Conservation (phyloP, 2,113 vertebrate species). For the Oncorhynchus nerka region DNA sequence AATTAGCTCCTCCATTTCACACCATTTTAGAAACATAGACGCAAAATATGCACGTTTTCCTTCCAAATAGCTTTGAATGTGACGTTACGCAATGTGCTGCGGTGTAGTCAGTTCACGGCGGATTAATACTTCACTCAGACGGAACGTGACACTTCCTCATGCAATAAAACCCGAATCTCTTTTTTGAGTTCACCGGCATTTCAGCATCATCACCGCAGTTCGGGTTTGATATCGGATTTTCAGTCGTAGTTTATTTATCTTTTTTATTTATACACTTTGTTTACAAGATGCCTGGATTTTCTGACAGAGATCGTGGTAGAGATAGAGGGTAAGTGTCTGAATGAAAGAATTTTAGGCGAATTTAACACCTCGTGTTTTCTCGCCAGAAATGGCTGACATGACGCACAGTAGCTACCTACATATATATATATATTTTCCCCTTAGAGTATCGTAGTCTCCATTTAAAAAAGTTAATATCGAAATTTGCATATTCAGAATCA, state of each 20-base stretch:
- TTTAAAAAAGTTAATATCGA: no score
- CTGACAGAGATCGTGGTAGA: constrained; percentile 92
- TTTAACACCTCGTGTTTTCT: constrained; percentile 5
- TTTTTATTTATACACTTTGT: constrained; percentile 46
- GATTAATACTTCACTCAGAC: constrained; percentile 57
- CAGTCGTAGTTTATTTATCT: constrained; percentile 43
- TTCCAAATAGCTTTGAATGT: background rate
- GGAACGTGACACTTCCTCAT: constrained; percentile 40
- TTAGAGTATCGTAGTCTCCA: no score
- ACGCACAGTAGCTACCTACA: background rate
- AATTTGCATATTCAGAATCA: no score
- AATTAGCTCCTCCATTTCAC: no score
- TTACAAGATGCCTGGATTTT: constrained; percentile 87
- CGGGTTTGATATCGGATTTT: background rate
- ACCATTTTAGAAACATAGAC: background rate
- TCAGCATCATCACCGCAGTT: constrained; percentile 43
- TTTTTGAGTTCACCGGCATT: constrained; percentile 66
- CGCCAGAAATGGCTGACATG: constrained; percentile 32
- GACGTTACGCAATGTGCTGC: background rate
- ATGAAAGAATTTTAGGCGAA: rapidly evolving
- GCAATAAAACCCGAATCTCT: constrained; percentile 61
- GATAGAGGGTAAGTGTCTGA: constrained; percentile 80
- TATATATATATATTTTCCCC: no score
- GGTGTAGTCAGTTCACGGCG: constrained; percentile 37
- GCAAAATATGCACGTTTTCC: background rate